phyloP scores from a whole-genome alignment of 2,888 invertebrate species.

The Steinernema hermaphroditum region DNA sequence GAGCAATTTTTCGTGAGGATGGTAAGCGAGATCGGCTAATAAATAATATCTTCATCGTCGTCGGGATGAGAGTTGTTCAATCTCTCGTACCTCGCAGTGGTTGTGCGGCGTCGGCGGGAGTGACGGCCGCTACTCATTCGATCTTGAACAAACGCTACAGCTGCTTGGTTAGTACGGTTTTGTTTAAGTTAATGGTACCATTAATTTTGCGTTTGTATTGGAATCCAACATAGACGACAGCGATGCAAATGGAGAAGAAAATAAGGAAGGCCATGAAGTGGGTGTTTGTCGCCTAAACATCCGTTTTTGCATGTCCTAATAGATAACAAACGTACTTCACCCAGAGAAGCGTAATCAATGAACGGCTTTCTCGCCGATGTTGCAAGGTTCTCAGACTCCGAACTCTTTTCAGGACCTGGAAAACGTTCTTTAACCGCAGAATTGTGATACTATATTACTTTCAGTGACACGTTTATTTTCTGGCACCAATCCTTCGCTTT shows the following conservation, averaged over 20 bases:
- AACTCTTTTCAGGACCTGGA: too few relatives aligned
- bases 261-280: constrained; percentile 13
- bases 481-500: too few relatives aligned
- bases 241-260: background rate
- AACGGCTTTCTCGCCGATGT: too few relatives aligned
- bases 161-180: too few relatives aligned
- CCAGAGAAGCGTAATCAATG: background rate
- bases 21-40: background rate
- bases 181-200: background rate
- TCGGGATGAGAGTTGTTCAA: background rate
- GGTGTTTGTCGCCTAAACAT: background rate
- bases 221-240: background rate
- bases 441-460: too few relatives aligned
- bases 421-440: too few relatives aligned
- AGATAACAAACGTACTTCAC: background rate
- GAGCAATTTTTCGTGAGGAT: too few relatives aligned
- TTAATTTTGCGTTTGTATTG: background rate
- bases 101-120: background rate
- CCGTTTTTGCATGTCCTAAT: background rate
- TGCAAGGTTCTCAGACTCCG: too few relatives aligned
- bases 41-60: constrained; percentile 14
- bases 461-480: too few relatives aligned
- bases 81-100: background rate
- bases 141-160: too few relatives aligned
- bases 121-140: background rate